phyloP scores from a whole-genome alignment of 2,888 invertebrate genomes.

The Mythimna ferrago region DNA sequence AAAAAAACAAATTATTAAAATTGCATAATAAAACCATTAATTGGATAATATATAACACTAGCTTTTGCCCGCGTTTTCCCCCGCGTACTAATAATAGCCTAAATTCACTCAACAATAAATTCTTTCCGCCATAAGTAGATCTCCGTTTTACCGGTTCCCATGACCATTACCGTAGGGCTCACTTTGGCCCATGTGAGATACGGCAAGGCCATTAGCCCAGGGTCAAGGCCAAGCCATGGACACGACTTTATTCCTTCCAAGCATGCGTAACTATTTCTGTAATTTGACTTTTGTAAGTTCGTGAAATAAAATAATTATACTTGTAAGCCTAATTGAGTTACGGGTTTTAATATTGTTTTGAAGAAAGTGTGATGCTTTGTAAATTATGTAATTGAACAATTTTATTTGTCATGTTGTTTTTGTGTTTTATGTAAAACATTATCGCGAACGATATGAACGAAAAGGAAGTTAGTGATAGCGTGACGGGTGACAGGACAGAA shows the following conservation, averaged over 20 bases:
- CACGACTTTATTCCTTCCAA: conserved; percentile 46
- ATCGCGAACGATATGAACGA: no score
- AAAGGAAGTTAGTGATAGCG: no score
- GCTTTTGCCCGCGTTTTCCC: no score
- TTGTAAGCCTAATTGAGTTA: conserved; percentile 14
- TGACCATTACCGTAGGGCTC: conserved; percentile 41
- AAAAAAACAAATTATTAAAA: no score
- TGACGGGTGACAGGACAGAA: no score
- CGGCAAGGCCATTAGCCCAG: conserved; percentile 49
- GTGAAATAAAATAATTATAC: conserved; percentile 24
- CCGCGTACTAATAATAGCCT: no score
- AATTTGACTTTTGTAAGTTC: conserved; percentile 30
- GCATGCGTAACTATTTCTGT: conserved; percentile 54
- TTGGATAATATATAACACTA: no score
- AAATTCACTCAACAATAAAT: background rate
- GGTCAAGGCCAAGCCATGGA: conserved; percentile 65
- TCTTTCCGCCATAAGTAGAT: conserved; percentile 8
- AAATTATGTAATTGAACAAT: background rate
- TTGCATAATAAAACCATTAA: no score
- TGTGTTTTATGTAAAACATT: no score
- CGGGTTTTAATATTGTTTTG: background rate
- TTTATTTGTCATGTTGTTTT: background rate
- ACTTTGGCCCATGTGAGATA: conserved; percentile 54
- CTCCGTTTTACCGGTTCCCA: conserved; percentile 32
- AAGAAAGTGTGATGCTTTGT: background rate